Percentiles rank a stretch among this genome's conserved stretches.
phyloP scores from a whole-genome alignment of 2,888 invertebrate genomes.

The Hydrotaea diabolus region DNA sequence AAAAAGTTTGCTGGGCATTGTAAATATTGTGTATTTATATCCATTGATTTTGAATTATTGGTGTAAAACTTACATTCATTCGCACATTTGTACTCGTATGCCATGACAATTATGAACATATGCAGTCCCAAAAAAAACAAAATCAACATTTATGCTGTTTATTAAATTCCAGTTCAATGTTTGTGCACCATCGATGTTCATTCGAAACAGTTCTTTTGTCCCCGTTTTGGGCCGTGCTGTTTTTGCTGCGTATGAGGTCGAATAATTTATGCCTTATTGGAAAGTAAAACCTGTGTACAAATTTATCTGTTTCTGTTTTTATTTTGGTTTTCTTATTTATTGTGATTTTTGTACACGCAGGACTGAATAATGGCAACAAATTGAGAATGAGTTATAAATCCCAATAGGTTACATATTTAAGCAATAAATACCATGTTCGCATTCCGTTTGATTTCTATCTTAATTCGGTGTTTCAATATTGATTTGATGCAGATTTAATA shows the following conservation, averaged over 20 bases:
- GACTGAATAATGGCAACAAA: neutral
- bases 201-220: neutral
- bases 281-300: neutral
- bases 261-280: neutral
- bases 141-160: neutral
- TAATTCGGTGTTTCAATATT: too few species aligned
- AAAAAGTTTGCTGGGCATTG: neutral
- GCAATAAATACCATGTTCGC: too few species aligned
- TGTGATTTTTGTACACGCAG: neutral
- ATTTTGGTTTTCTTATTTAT: neutral
- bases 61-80: neutral
- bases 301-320: slow-evolving; percentile 4
- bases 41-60: slow-evolving; percentile 21
- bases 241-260: neutral
- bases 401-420: neutral
- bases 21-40: neutral
- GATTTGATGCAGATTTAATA: too few species aligned
- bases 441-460: too few species aligned
- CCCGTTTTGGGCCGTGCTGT: neutral
- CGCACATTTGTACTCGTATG: neutral
- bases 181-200: too few species aligned
- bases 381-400: neutral
- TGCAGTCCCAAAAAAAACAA: neutral
- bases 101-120: slow-evolving; percentile 13
- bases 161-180: slow-evolving; percentile 3